Percentiles rank a stretch among this genome's conserved stretches.
These are phyloP conservation scores for Podabrus alpinus DNA, from an alignment of 2,888 invertebrate species.

Conservation along the genomic window DNA sequence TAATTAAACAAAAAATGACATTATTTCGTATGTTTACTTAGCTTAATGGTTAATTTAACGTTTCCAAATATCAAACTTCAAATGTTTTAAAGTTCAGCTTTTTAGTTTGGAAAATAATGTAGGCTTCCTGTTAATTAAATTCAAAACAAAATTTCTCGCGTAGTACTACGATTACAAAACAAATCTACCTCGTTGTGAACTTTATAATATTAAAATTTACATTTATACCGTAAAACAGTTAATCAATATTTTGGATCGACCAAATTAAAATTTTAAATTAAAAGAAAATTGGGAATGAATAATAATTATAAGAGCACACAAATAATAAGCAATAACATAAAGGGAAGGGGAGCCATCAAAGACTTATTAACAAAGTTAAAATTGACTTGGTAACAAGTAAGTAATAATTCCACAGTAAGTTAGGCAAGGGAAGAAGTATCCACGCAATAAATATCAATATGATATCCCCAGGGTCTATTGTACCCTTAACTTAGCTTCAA, in stretches of 20 bases:
- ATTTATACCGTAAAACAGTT: no score
- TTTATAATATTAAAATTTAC: no score
- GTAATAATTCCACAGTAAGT: not conserved
- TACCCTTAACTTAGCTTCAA: not conserved
- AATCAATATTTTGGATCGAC: no score
- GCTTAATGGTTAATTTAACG: not conserved
- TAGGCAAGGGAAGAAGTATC: not conserved
- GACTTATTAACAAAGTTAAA: not conserved
- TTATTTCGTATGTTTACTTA: not conserved
- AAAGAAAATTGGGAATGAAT: not conserved
- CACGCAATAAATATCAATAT: not conserved
- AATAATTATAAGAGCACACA: no score
- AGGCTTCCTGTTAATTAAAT: no score
- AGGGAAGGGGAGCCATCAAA: not conserved
- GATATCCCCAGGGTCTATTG: not conserved
- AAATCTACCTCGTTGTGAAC: no score
- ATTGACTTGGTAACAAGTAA: not conserved
- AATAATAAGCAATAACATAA: not conserved
- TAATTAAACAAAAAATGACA: not conserved
- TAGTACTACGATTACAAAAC: no score
- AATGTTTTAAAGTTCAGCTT: not conserved
- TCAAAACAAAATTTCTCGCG: no score
- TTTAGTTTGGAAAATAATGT: not conserved
- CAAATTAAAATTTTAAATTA: not conserved
- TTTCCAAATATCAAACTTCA: not conserved